Evolutionary conservation across 2,113 vertebrate genomes (phyloP).

Genomic region (Onychostruthus taczanowskii): DNA sequence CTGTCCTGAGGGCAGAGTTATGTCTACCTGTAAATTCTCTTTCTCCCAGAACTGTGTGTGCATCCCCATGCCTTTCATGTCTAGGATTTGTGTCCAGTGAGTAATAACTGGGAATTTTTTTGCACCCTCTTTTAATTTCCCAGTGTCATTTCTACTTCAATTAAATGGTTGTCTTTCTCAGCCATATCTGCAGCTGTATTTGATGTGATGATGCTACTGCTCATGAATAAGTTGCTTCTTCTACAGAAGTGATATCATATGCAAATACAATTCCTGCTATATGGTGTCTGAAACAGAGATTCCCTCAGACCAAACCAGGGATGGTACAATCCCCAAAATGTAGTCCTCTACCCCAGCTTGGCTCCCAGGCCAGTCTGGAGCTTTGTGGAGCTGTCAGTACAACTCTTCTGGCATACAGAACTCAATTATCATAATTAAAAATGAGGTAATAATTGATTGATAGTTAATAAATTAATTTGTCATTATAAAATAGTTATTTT

Average conservation of each 20-base stretch:
- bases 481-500: background rate
- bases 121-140: background rate
- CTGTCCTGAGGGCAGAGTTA: background rate
- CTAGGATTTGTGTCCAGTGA: background rate
- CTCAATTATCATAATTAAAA: background rate
- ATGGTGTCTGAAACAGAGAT: background rate
- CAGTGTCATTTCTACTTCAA: background rate
- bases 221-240: slow-evolving; percentile 13
- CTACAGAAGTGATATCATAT: background rate
- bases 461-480: background rate
- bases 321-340: background rate
- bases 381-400: background rate
- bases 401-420: background rate
- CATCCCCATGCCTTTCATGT: background rate
- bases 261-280: background rate
- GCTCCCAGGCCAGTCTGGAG: background rate
- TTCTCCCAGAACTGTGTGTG: background rate
- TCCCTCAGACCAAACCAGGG: background rate
- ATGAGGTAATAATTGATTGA: background rate
- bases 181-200: background rate
- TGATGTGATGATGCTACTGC: background rate
- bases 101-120: background rate
- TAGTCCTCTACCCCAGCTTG: background rate
- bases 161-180: background rate
- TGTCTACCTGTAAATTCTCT: background rate